phyloP scores from a whole-genome alignment of 2,113 vertebrate genomes.

The Tor tambroides region DNA sequence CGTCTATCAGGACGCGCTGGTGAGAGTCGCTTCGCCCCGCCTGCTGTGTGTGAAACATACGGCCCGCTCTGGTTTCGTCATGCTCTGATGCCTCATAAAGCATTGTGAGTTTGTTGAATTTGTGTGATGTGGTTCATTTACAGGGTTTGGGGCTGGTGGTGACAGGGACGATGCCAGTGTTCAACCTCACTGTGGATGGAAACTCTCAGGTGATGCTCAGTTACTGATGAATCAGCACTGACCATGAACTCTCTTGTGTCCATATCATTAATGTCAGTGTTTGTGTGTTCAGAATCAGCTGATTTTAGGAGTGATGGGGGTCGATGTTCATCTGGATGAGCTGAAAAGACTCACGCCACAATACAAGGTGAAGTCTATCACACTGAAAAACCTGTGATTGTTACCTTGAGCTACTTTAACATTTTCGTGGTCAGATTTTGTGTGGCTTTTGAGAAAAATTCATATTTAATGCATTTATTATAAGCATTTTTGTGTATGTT shows the following conservation, averaged over 20 bases:
- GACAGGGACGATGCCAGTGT: slow-evolving; percentile 95
- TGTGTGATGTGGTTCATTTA: slow-evolving; percentile 38
- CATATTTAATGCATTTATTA: too few species aligned
- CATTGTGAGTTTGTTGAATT: neutral
- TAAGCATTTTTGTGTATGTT: neutral
- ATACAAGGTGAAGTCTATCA: slow-evolving; percentile 83
- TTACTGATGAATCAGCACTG: slow-evolving; percentile 44
- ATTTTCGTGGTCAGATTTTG: too few species aligned
- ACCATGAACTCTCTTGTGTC: neutral
- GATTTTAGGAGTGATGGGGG: slow-evolving; percentile 96
- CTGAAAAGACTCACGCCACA: slow-evolving; percentile 93
- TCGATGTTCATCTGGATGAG: slow-evolving; percentile 95
- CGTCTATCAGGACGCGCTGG: slow-evolving; percentile 97
- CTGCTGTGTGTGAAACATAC: slow-evolving; percentile 6
- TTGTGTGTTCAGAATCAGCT: slow-evolving; percentile 88
- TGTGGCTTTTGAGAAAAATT: too few species aligned
- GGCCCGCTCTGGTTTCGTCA: neutral
- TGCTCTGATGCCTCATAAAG: neutral
- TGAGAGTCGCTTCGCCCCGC: slow-evolving; percentile 65
- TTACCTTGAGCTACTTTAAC: neutral
- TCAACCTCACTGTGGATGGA: slow-evolving; percentile 93
- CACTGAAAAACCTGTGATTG: neutral
- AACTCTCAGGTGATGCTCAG: slow-evolving; percentile 82
- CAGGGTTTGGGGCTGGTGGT: slow-evolving; percentile 97
- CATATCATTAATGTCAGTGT: neutral